Percentiles rank a stretch among this genome's conserved stretches.
Conservation (phyloP, 2,113 vertebrate species). For the Asarcornis scutulata region DNA sequence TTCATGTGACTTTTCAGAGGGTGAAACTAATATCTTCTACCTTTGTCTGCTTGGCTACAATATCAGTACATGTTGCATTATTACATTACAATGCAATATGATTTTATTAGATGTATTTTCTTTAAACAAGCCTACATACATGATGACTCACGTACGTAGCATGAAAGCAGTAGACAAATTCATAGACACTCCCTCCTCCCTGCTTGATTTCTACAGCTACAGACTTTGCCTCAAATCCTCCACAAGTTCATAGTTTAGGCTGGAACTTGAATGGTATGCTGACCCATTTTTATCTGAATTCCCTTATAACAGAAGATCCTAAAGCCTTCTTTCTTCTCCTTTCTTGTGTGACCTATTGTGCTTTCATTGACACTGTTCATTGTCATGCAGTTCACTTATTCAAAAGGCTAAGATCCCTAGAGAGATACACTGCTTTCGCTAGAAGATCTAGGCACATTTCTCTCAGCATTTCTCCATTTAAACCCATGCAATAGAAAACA, state of each 20-base stretch:
- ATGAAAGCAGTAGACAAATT: background rate
- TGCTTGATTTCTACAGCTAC: background rate
- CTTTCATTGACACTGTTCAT: background rate
- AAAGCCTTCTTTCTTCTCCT: no score
- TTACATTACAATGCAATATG: background rate
- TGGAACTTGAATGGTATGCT: background rate
- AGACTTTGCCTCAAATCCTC: background rate
- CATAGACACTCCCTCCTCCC: background rate
- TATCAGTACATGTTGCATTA: background rate
- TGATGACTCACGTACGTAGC: fast-evolving
- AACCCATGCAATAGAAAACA: background rate
- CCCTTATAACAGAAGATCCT: no score
- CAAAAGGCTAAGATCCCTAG: background rate
- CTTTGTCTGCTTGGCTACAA: background rate
- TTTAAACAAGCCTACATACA: background rate
- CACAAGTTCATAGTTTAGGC: background rate
- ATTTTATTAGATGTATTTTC: background rate
- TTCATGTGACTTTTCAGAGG: background rate
- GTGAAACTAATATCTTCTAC: background rate
- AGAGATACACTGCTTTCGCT: background rate
- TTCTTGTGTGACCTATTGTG: background rate
- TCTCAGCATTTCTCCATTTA: background rate
- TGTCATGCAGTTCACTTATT: background rate
- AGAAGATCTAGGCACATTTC: background rate
- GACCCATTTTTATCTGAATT: background rate